These are phyloP conservation scores for Epinephelus malabaricus DNA, from an alignment of 2,797 vertebrate genomes.

Conservation along the genomic window DNA sequence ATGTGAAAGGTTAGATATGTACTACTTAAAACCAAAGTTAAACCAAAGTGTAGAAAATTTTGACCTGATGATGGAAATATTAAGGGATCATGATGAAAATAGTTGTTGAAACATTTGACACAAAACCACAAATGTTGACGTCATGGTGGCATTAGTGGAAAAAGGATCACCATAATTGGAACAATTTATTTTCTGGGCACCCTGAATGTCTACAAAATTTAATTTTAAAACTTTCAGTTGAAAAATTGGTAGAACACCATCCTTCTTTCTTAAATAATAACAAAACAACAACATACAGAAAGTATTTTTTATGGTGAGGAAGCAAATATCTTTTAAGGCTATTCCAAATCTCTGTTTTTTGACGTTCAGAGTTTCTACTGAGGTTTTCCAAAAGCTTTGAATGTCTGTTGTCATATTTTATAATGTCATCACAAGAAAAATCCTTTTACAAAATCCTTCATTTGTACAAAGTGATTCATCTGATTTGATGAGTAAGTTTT, in stretches of 20 bases:
- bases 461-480: too few species aligned
- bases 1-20: conserved; percentile 5
- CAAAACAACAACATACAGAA: too few species aligned
- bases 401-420: too few species aligned
- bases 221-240: not conserved
- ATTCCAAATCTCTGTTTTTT: too few species aligned
- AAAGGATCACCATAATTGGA: not conserved
- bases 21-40: not conserved
- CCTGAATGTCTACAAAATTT: not conserved
- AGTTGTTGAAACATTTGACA: conserved; percentile 1
- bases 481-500: too few species aligned
- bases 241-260: not conserved
- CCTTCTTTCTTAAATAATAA: not conserved
- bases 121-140: not conserved
- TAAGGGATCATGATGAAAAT: not conserved
- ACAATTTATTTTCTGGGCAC: not conserved
- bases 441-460: too few species aligned
- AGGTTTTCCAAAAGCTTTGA: too few species aligned
- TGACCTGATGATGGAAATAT: not conserved
- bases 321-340: too few species aligned
- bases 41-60: not conserved
- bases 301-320: not conserved
- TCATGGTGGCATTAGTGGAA: not conserved
- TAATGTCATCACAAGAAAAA: too few species aligned
- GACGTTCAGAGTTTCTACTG: too few species aligned